phyloP scores from a whole-genome alignment of 2,113 vertebrate genomes.

The Rafetus swinhoei region DNA sequence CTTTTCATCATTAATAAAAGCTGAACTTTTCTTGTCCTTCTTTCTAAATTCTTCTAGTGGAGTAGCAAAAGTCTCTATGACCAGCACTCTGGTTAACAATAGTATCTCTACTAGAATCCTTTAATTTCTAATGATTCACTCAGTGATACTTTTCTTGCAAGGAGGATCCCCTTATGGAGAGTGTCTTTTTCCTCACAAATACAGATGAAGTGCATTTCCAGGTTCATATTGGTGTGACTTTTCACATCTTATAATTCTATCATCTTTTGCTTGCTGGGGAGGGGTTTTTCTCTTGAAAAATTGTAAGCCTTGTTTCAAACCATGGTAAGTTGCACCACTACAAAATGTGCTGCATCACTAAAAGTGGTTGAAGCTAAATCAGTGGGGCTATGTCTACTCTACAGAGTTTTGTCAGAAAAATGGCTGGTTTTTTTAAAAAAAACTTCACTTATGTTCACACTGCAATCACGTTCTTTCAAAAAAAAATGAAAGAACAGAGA shows the following conservation, averaged over 20 bases:
- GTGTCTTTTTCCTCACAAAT: rapidly evolving
- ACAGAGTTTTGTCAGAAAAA: too few relatives aligned
- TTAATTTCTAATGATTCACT: background rate
- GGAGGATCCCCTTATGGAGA: rapidly evolving
- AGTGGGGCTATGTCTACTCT: too few relatives aligned
- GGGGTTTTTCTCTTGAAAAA: background rate
- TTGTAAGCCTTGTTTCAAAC: background rate
- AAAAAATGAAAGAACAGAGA: too few relatives aligned
- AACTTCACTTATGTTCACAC: too few relatives aligned
- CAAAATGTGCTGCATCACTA: background rate
- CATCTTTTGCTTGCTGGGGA: background rate
- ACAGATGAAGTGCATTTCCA: background rate
- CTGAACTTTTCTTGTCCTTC: background rate
- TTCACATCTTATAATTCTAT: background rate
- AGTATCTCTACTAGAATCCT: background rate
- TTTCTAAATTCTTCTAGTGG: background rate
- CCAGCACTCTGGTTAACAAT: background rate
- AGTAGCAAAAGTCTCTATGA: background rate
- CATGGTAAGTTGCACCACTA: background rate
- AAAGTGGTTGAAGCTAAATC: rapidly evolving
- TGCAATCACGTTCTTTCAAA: too few relatives aligned
- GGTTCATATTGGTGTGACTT: rapidly evolving
- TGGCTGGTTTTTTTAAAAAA: too few relatives aligned
- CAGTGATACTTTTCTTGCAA: rapidly evolving
- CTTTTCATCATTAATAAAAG: background rate